phyloP scores from a whole-genome alignment of 2,888 invertebrate genomes.

The Liopterus haemorrhoidalis region DNA sequence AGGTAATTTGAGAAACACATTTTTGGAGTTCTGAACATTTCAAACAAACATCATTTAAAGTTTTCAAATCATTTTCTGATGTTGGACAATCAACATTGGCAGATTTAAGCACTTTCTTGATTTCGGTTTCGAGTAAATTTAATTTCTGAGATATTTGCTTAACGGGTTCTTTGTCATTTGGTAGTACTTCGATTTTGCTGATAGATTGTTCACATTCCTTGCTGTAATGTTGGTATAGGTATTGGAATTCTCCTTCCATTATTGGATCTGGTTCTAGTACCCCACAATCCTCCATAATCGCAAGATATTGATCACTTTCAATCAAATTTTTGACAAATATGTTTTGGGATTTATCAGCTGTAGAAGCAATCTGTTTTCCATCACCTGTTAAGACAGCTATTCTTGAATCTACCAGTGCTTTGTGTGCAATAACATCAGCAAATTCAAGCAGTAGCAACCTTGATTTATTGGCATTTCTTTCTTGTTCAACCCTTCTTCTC shows the following conservation, averaged over 20 bases:
- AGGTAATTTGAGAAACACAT: constrained; percentile 48
- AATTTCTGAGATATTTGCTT: constrained; percentile 27
- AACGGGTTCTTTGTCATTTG: constrained; percentile 27
- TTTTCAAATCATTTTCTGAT: constrained; percentile 31
- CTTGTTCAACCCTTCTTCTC: constrained; percentile 47
- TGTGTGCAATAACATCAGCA: constrained; percentile 66
- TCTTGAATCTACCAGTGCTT: constrained; percentile 70
- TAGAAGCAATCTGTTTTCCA: constrained; percentile 33
- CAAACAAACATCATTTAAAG: constrained; percentile 51
- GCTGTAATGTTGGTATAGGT: constrained; percentile 59
- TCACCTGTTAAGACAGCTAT: constrained; percentile 62
- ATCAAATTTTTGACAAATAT: constrained; percentile 40
- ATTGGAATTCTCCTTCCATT: constrained; percentile 61
- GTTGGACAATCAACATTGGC: background rate
- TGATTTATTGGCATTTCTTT: constrained; percentile 47
- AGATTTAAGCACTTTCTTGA: constrained; percentile 21
- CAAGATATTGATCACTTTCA: constrained; percentile 39
- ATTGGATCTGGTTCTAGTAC: constrained; percentile 42
- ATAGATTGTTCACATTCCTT: constrained; percentile 57
- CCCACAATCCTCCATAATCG: constrained; percentile 34
- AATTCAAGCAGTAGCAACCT: constrained; percentile 56
- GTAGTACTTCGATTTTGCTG: constrained; percentile 23
- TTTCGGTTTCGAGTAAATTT: constrained; percentile 28
- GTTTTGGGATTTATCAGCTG: constrained; percentile 28
- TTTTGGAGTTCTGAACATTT: constrained; percentile 54